Conservation (phyloP, 2,797 vertebrate genomes). For the Cyclopterus lumpus region DNA sequence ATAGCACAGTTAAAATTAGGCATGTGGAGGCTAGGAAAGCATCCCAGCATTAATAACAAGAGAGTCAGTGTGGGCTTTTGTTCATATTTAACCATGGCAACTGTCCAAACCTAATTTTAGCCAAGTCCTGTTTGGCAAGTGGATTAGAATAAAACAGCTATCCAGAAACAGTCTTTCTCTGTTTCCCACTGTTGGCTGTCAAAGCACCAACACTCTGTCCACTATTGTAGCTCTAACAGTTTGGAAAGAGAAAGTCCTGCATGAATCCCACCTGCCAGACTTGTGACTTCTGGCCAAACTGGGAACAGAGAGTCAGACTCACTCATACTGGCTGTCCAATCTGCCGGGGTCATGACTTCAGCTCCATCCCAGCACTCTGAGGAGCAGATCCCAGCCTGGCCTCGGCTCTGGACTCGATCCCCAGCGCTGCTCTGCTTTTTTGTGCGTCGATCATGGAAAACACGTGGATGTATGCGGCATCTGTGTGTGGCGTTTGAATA, state of each 20-base stretch:
- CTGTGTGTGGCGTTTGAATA: slow-evolving; percentile 51
- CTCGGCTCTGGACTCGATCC: slow-evolving; percentile 46
- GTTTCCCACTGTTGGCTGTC: slow-evolving; percentile 33
- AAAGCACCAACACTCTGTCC: slow-evolving; percentile 37
- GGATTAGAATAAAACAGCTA: slow-evolving; percentile 23
- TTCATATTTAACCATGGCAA: slow-evolving; percentile 28
- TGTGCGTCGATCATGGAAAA: slow-evolving; percentile 20
- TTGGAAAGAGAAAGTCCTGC: slow-evolving; percentile 26
- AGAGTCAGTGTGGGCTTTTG: slow-evolving; percentile 15
- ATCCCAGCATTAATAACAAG: slow-evolving; percentile 1
- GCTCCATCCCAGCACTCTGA: slow-evolving; percentile 27
- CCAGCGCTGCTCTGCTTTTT: slow-evolving; percentile 13
- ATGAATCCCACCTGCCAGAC: slow-evolving; percentile 47
- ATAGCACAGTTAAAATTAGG: neutral
- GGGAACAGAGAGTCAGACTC: slow-evolving; percentile 36
- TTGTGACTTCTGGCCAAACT: slow-evolving; percentile 34
- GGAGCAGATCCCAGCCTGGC: slow-evolving; percentile 38
- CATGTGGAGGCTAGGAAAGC: neutral
- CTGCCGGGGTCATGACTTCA: slow-evolving; percentile 58
- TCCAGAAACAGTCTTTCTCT: slow-evolving; percentile 25
- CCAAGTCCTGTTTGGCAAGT: slow-evolving; percentile 16
- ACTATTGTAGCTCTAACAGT: slow-evolving; percentile 31
- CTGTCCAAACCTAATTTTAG: slow-evolving; percentile 12
- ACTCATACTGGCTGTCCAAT: slow-evolving; percentile 42
- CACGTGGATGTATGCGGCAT: slow-evolving; percentile 26